Evolutionary conservation across 1,140 invertebrate genomes (phyloP).

Genomic region (roundworm (Caenorhabditis elegans)): WBcel235 BX284606.5:12046001-12046500

Average conservation of each 20-base stretch:
- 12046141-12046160: too few relatives aligned
- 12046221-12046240: constrained; percentile 13
- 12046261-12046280: not conserved
- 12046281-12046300: not conserved
- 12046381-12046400: not conserved
- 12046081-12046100: too few relatives aligned
- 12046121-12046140: too few relatives aligned
- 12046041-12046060: too few relatives aligned
- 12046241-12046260: not conserved
- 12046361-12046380: constrained; percentile 25
- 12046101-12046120: too few relatives aligned
- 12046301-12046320: not conserved
- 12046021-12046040: too few relatives aligned
- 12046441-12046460: not conserved
- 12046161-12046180: not conserved
- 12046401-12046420: not conserved
- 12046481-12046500: not conserved
- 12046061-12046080: too few relatives aligned
- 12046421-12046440: not conserved
- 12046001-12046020: too few relatives aligned
- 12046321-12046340: not conserved
- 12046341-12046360: not conserved
- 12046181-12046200: not conserved
- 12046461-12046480: constrained; percentile 14
- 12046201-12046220: not conserved